Evolutionary conservation across 1,140 invertebrate species (phyloP).

Genomic region (Drosophila rufa): DNA sequence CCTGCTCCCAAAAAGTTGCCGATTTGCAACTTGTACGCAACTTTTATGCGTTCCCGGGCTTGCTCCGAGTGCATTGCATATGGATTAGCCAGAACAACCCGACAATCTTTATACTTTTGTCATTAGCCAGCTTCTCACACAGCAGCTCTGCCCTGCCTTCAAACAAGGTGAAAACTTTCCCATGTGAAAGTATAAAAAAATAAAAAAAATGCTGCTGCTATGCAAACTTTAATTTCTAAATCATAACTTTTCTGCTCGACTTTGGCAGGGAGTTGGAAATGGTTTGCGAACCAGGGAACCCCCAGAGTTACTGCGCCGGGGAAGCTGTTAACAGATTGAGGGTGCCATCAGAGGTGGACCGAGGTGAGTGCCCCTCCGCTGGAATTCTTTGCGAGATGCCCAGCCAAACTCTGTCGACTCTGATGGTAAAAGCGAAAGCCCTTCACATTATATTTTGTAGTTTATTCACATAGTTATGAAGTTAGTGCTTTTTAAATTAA

Average conservation of each 20-base stretch:
- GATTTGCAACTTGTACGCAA: slow-evolving; percentile 33
- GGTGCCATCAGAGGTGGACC: slow-evolving; percentile 6
- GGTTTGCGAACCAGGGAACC: neutral
- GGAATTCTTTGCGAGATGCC: neutral
- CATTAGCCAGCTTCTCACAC: slow-evolving; percentile 52
- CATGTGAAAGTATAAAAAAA: slow-evolving; percentile 34
- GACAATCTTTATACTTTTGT: slow-evolving; percentile 70
- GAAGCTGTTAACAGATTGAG: slow-evolving; percentile 40
- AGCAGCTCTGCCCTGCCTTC: neutral
- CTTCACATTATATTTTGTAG: neutral
- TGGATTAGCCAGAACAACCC: slow-evolving; percentile 55
- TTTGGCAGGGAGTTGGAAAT: slow-evolving; percentile 35
- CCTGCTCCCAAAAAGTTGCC: slow-evolving; percentile 41
- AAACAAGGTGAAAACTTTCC: slow-evolving; percentile 34
- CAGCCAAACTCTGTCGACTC: slow-evolving; percentile 6
- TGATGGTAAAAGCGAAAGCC: slow-evolving; percentile 6
- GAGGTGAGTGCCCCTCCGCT: neutral
- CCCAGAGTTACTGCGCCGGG: neutral
- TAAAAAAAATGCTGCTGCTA: slow-evolving; percentile 30
- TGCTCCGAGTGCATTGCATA: slow-evolving; percentile 50
- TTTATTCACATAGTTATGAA: neutral
- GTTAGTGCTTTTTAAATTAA: neutral
- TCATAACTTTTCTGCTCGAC: slow-evolving; percentile 71
- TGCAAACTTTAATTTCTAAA: slow-evolving; percentile 78
- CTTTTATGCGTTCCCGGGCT: slow-evolving; percentile 31